Evolutionary conservation across 2,888 invertebrate genomes (phyloP), one percentile per base, ranked within the genome.

Genomic region (Ommatoiulus sabulosus): DNA sequence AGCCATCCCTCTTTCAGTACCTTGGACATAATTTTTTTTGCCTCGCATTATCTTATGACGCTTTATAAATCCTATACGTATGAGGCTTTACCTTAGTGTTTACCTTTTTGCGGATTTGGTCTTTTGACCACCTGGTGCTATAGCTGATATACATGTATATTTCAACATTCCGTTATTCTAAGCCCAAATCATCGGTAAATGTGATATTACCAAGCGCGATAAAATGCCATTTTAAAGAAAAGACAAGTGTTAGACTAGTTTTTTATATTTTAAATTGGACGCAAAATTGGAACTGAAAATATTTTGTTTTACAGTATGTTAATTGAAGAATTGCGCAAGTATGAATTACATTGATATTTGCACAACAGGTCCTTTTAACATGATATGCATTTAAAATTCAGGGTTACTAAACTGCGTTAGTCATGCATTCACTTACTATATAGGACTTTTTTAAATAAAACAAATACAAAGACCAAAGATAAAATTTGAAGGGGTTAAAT

Each of bases 41-140:
- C 7, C 48, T 10, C 12, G 12, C 48, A 48, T 48, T 48, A 48
- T 48, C 7, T 12, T 48, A 48, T 10, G 57, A 57, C 57, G 15
- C 57, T 10, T 57, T 57, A 15, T 57, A 57, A 57, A 57, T 15
- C 15, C 17, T 57, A 15, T 57, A 48, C 35, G 35, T 35, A 35
- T 12, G 4, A 57, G 57, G 57, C 57, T 57, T 35, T 57, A 57
- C 17, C 57, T 57, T 15, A 10, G 63, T 20, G 63, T 17, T 63
- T 63, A 63, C 63, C 63, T 63, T 63, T 63, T n/a, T 63, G 63
- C 63, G 63, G n/a, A 20, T 63, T 63, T 63, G 63, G 63, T 63
- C 63, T 63, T 63, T 63, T 63, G 63, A 63, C 63, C 63, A 63
- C 63, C 20, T 63, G 63, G 63, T 63, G 63, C 63, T 63, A 35